Percentiles rank a stretch among this genome's conserved stretches.
These are phyloP conservation scores for Siniperca knerii DNA, from an alignment of 2,113 vertebrate species.

Conservation along the genomic window DNA sequence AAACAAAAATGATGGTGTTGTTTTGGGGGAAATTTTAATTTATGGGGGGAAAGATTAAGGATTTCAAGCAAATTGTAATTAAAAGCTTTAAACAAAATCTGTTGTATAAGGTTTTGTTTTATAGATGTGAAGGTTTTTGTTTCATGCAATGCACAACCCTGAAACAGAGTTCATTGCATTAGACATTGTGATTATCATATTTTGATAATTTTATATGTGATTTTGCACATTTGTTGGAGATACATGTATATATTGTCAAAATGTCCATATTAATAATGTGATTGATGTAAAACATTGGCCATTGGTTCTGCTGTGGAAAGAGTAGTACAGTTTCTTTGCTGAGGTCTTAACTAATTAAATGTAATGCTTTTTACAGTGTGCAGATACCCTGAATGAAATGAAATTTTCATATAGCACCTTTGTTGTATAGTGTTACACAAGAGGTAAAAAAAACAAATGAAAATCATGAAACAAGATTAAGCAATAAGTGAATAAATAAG, in stretches of 20 bases:
- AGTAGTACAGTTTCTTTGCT: neutral
- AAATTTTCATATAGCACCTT: neutral
- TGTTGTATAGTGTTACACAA: neutral
- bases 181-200: neutral
- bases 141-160: neutral
- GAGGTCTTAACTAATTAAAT: neutral
- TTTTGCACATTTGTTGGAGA: neutral
- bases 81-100: neutral
- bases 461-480: neutral
- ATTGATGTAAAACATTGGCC: neutral
- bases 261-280: neutral
- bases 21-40: neutral
- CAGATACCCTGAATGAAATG: neutral
- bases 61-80: neutral
- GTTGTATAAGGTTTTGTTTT: neutral
- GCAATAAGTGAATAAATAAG: neutral
- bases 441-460: no score
- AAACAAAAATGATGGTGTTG: neutral
- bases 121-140: neutral
- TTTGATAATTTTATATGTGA: neutral
- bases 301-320: neutral
- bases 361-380: no score
- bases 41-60: neutral
- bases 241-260: neutral
- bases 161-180: neutral